Evolutionary conservation across 1,140 invertebrate genomes (phyloP).

Genomic region (Nomia melanderi): DNA sequence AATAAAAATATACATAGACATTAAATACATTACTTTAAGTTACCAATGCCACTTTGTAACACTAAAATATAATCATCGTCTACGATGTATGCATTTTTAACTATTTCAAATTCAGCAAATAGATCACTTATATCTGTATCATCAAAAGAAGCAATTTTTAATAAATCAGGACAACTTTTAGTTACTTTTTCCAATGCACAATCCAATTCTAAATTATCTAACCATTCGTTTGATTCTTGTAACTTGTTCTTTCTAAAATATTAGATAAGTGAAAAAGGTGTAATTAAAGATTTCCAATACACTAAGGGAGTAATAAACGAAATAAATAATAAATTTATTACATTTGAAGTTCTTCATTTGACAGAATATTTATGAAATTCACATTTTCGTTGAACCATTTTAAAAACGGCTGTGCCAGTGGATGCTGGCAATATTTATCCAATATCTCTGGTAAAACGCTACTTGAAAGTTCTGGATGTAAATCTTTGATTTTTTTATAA

Average conservation of each 20-base stretch:
- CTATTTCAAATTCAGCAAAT: constrained; percentile 51
- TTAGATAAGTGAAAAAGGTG: not conserved
- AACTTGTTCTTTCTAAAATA: constrained; percentile 66
- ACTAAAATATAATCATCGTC: constrained; percentile 69
- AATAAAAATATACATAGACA: constrained; percentile 26
- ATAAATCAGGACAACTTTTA: constrained; percentile 70
- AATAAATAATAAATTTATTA: constrained; percentile 48
- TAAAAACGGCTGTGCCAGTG: constrained; percentile 68
- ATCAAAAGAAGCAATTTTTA: constrained; percentile 62
- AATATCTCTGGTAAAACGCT: constrained; percentile 33
- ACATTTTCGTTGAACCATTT: constrained; percentile 75
- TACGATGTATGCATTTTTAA: constrained; percentile 68
- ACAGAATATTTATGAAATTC: constrained; percentile 67
- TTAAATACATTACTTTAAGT: constrained; percentile 67
- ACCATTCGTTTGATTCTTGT: constrained; percentile 64
- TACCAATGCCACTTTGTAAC: constrained; percentile 68
- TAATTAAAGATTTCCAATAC: constrained; percentile 42
- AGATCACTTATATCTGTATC: constrained; percentile 45
- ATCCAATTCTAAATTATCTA: constrained; percentile 69
- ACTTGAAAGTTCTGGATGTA: constrained; percentile 62
- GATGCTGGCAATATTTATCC: constrained; percentile 41
- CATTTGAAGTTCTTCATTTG: constrained; percentile 70
- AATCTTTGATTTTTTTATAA: constrained; percentile 65
- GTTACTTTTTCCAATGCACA: constrained; percentile 63
- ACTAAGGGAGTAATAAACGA: not conserved